A percentile compares a stretch with the other conserved stretches of the same genome.
Conservation (phyloP, 1,140 invertebrate genomes). For the Hypsibius dujardini region DNA sequence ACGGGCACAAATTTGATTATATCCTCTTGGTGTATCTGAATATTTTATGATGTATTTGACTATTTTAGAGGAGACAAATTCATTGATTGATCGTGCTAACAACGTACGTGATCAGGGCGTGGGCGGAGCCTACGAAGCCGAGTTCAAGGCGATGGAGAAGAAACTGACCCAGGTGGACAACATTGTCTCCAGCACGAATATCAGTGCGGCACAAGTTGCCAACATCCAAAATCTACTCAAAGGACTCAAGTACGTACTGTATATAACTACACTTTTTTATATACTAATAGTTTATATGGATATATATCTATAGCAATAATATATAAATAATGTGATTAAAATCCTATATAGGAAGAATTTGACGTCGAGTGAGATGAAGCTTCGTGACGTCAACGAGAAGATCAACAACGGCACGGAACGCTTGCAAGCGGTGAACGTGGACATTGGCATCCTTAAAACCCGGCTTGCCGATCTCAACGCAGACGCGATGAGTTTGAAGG, state of each 20-base stretch:
- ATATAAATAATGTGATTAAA: constrained; percentile 15
- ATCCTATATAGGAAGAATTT: constrained; percentile 35
- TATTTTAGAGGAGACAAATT: not conserved
- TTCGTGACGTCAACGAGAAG: constrained; percentile 43
- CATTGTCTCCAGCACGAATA: constrained; percentile 53
- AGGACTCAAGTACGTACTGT: constrained; percentile 35
- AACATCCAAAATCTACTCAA: constrained; percentile 41
- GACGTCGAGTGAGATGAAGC: constrained; percentile 36
- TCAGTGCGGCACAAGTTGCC: constrained; percentile 54
- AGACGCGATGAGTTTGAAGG: constrained; percentile 52
- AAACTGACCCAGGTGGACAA: constrained; percentile 57
- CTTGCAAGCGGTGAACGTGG: constrained; percentile 55
- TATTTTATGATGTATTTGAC: constrained; percentile 18
- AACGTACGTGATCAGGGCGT: constrained; percentile 7
- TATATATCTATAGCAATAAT: constrained; percentile 16
- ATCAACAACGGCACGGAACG: constrained; percentile 55
- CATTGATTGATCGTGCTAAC: not conserved
- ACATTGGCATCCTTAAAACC: constrained; percentile 51
- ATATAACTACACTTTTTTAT: no score
- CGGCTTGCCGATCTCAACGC: constrained; percentile 52
- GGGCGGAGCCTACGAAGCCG: constrained; percentile 66
- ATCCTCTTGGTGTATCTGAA: not conserved
- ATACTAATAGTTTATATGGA: constrained; percentile 14
- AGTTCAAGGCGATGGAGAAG: constrained; percentile 74
- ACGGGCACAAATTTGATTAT: not conserved